A percentile compares a stretch with the other conserved stretches of the same genome.
phyloP scores from a whole-genome alignment of 2,888 invertebrate species.

The Gandaritis pyraliata region DNA sequence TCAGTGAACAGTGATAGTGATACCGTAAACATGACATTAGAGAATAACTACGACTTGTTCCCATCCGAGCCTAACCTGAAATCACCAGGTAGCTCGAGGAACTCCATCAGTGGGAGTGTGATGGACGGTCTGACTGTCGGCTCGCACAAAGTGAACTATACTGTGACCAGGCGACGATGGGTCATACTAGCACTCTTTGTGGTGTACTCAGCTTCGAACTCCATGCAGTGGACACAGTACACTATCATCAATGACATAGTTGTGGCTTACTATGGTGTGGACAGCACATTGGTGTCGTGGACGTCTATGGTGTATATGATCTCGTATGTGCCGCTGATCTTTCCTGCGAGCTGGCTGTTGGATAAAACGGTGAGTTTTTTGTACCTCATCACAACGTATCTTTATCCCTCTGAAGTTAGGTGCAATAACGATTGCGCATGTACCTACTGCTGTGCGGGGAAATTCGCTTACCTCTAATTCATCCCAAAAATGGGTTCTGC shows the following conservation, averaged over 20 bases:
- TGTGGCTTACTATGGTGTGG: conserved; percentile 88
- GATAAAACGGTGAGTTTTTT: conserved; percentile 92
- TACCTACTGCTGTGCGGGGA: no score
- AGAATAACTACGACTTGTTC: conserved; percentile 26
- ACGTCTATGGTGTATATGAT: conserved; percentile 99
- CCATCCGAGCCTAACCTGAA: conserved; percentile 48
- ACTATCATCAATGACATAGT: conserved; percentile 95
- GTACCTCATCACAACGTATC: no score
- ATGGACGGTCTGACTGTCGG: conserved; percentile 57
- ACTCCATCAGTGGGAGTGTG: conserved; percentile 58
- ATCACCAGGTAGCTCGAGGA: conserved; percentile 45
- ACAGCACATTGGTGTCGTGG: conserved; percentile 92
- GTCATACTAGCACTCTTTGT: conserved; percentile 92
- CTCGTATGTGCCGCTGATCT: conserved; percentile 97
- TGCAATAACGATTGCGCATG: no score
- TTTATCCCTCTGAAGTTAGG: no score
- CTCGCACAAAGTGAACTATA: conserved; percentile 59
- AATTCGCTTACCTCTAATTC: no score
- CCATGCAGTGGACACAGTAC: conserved; percentile 98
- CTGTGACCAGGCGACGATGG: conserved; percentile 90
- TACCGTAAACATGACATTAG: conserved; percentile 22
- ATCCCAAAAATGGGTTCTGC: no score
- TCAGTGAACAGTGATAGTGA: not conserved
- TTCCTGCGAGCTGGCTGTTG: conserved; percentile 97
- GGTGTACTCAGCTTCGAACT: conserved; percentile 94